These are phyloP conservation scores for Tetragonisca angustula DNA, from an alignment of 2,888 invertebrate species.

Conservation along the genomic window DNA sequence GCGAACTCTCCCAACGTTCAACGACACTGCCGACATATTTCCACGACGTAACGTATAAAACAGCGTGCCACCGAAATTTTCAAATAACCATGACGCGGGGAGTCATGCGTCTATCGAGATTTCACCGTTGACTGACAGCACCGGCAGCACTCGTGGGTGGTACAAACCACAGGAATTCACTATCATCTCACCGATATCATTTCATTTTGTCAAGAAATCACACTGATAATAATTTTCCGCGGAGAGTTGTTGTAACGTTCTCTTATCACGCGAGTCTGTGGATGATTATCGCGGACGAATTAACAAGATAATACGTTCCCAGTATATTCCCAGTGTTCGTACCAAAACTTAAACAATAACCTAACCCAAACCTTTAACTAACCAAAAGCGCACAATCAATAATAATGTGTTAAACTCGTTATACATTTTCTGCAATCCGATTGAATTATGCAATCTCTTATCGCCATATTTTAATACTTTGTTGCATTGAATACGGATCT, in stretches of 20 bases:
- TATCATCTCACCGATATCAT: slow-evolving; percentile 36
- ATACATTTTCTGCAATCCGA: neutral
- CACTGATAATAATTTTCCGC: slow-evolving; percentile 56
- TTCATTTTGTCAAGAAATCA: slow-evolving; percentile 23
- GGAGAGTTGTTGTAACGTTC: slow-evolving; percentile 40
- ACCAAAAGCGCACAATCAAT: neutral
- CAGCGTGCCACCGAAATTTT: slow-evolving; percentile 10
- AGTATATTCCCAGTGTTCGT: neutral
- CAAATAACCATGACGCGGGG: slow-evolving; percentile 26
- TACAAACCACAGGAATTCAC: slow-evolving; percentile 19
- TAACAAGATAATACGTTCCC: slow-evolving; percentile 52
- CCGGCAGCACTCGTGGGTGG: slow-evolving; percentile 23
- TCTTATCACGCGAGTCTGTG: slow-evolving; percentile 47
- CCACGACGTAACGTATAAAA: slow-evolving; percentile 3
- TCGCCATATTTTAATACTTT: neutral
- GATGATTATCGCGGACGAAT: slow-evolving; percentile 30
- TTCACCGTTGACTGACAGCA: slow-evolving; percentile 45
- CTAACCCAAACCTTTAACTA: neutral
- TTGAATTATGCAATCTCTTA: too few relatives aligned
- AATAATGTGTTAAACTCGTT: neutral
- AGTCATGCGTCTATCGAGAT: slow-evolving; percentile 48
- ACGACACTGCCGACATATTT: slow-evolving; percentile 66
- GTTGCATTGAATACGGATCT: neutral
- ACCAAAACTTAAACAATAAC: neutral
- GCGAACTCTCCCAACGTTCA: slow-evolving; percentile 67